A percentile compares a stretch with the other conserved stretches of the same genome.
These are phyloP conservation scores for Coregonus clupeaformis DNA, from an alignment of 2,113 vertebrate species.

Conservation along the genomic window DNA sequence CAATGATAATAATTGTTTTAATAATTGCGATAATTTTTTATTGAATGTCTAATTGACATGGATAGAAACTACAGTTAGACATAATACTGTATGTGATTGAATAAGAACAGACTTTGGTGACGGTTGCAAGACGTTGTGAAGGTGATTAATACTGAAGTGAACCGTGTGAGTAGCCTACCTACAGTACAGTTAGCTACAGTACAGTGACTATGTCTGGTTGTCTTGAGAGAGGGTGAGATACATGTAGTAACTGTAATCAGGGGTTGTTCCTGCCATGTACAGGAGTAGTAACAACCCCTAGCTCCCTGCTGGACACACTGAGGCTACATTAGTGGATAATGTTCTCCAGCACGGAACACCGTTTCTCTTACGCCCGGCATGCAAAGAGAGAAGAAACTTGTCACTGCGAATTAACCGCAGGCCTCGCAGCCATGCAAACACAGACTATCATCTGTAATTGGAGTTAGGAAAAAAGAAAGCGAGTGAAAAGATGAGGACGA, in stretches of 20 bases:
- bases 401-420: conserved; percentile 79
- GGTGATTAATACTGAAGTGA: background rate
- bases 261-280: conserved; percentile 76
- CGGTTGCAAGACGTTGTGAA: background rate
- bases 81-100: background rate
- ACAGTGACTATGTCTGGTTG: conserved; percentile 61
- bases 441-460: conserved; percentile 78
- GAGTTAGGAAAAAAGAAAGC: conserved; percentile 56
- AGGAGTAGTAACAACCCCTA: conserved; percentile 66
- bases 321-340: conserved; percentile 79
- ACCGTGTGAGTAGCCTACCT: background rate
- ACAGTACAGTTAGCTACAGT: conserved; percentile 20
- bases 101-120: background rate
- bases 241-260: conserved; percentile 78
- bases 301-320: conserved; percentile 65
- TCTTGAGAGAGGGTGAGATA: conserved; percentile 65
- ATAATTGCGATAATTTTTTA: background rate
- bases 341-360: conserved; percentile 75
- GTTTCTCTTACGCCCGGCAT: conserved; percentile 79
- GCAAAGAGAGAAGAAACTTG: conserved; percentile 78
- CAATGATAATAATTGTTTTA: background rate
- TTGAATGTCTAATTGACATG: background rate
- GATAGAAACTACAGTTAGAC: background rate
- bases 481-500: conserved; percentile 22
- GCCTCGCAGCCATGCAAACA: conserved; percentile 66